Evolutionary conservation across 64 coral and sea anemone genomes (phyloP), one percentile per base, ranked within the genome.

Genomic region (Stichodactyla helianthus): DNA sequence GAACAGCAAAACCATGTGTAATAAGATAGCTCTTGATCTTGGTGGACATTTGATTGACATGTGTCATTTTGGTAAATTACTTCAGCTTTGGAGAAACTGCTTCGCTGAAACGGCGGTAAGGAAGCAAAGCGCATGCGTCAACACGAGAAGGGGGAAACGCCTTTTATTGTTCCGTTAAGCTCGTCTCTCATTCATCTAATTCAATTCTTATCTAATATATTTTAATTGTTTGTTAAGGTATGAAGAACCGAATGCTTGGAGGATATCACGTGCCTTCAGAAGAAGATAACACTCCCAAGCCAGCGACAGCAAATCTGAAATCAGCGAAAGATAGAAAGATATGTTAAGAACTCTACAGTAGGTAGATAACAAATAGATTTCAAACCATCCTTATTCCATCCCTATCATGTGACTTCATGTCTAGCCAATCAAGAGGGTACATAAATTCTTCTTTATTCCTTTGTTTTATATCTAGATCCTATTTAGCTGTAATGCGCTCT

Each of bases 181-280:
- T 19, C 58, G 44, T 15, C 61, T 17, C 16, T 83, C 27, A 50
- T 57, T 63, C 4, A 15, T 55, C 6, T 55, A 61, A 60, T 61
- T 44, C 54, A 86, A 59, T 55, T 67, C 28, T 58, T 14, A 26
- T 19, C 25, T 15, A 56, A 86, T 26, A 71, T 56, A 12, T 85
- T 76, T 55, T 88, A 71, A 18, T 67, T 67, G 83, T 91, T 55
- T 82, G 22, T 59, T 78, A 60, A 96, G 94, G 59, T 96, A 96
- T 71, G 94, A 96, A 78, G 94, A 96, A 62, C 94, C 94, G 14
- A 96, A 96, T 28, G 94, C 94, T 15, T 96, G 94, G 94, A 88
- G 94, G 52, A 96, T 96, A 54, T 96, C 94, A 58, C 91, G 94
- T 55, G 94, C 94, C 20, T 96, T 96, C 63, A 92, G 94, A 79